Evolutionary conservation across 2,113 vertebrate species (phyloP).

Genomic region (Gadus macrocephalus): DNA sequence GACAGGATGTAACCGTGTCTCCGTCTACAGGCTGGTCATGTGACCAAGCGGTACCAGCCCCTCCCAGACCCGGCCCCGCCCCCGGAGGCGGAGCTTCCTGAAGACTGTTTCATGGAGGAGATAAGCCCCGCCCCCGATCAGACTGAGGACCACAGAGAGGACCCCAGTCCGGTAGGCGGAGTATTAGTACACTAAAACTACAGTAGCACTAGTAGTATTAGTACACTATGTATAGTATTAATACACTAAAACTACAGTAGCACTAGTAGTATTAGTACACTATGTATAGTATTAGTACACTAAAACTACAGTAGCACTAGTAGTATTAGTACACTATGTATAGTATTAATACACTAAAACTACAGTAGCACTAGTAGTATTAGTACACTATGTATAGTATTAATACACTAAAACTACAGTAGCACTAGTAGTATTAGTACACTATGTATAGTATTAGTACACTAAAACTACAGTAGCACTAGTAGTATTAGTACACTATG

Average conservation of each 20-base stretch:
- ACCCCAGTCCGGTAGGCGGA: not conserved
- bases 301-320: too few species aligned
- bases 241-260: not conserved
- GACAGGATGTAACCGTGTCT: not conserved
- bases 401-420: not conserved
- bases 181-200: too few species aligned
- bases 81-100: constrained; percentile 74
- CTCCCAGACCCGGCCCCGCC: constrained; percentile 74
- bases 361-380: not conserved
- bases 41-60: constrained; percentile 75
- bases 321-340: not conserved
- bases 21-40: constrained; percentile 79
- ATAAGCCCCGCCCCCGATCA: constrained; percentile 23
- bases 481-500: not conserved
- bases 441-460: not conserved
- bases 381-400: not conserved
- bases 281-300: not conserved
- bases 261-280: not conserved
- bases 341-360: too few species aligned
- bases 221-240: not conserved
- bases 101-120: constrained; percentile 71
- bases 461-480: too few species aligned
- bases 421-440: not conserved
- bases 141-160: constrained; percentile 55
- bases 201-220: not conserved